Evolutionary conservation across 2,113 vertebrate species (phyloP).

Genomic region (Junco hyemalis): DNA sequence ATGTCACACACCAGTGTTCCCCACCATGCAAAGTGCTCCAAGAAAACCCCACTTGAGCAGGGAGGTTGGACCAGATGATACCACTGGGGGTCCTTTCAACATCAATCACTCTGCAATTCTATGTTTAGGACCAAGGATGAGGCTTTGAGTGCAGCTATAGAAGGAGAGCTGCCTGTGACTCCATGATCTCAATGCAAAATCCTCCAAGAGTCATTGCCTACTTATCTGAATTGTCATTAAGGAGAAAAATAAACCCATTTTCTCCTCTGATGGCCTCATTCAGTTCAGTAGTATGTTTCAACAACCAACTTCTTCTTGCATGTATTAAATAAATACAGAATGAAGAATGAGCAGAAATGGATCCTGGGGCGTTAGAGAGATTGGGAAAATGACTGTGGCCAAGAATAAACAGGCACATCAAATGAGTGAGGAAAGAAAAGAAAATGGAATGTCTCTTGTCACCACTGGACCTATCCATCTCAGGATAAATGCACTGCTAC

Average conservation of each 20-base stretch:
- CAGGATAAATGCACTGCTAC: not conserved
- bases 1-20: fast-evolving
- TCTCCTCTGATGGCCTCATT: constrained; percentile 1
- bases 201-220: not conserved
- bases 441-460: not conserved
- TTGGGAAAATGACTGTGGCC: not conserved
- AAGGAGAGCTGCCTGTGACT: not conserved
- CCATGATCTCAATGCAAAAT: not conserved
- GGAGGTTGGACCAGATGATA: not conserved
- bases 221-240: not conserved
- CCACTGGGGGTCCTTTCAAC: not conserved
- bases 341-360: constrained; percentile 17
- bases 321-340: constrained; percentile 14
- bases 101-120: not conserved
- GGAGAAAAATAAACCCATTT: constrained; percentile 45
- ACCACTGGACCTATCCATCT: not conserved
- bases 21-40: not conserved
- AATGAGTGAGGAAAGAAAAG: not conserved
- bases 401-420: constrained; percentile 5
- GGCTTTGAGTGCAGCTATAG: not conserved
- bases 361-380: not conserved
- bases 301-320: constrained; percentile 5
- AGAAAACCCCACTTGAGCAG: not conserved
- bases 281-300: not conserved
- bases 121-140: not conserved